Conservation (phyloP, 2,113 vertebrate species). For the Enhydra lutris region DNA sequence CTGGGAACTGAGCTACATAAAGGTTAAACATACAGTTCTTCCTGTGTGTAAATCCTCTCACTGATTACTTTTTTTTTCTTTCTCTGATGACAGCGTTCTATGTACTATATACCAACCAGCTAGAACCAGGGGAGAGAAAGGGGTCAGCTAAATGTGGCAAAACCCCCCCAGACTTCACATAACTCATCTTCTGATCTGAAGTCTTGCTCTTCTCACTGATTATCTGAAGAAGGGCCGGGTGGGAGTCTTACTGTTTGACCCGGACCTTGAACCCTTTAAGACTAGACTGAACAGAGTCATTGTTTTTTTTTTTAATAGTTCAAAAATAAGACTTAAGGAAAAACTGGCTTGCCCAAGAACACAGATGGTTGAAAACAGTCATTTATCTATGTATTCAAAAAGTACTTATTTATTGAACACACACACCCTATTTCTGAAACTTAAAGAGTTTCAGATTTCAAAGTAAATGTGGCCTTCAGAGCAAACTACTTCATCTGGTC, state of each 20-base stretch:
- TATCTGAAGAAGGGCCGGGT: neutral
- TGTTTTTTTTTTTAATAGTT: neutral
- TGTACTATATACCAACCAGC: neutral
- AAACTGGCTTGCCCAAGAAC: neutral
- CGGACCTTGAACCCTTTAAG: neutral
- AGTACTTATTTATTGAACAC: neutral
- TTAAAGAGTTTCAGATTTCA: neutral
- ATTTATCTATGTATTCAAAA: neutral
- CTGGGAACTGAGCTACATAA: neutral
- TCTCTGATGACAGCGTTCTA: neutral
- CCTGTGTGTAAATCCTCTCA: neutral
- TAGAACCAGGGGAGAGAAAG: neutral
- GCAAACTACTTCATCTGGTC: neutral
- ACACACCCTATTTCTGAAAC: neutral
- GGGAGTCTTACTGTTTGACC: neutral
- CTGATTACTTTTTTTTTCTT: neutral
- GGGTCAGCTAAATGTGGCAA: neutral
- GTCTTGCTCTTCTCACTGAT: neutral
- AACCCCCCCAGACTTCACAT: neutral
- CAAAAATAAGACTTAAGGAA: neutral
- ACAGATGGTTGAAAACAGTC: neutral
- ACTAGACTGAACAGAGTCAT: neutral
- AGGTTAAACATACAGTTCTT: neutral
- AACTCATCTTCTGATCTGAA: neutral
- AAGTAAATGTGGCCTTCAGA: neutral